Conservation (phyloP, 2,888 invertebrate genomes). For the Sipha maydis region DNA sequence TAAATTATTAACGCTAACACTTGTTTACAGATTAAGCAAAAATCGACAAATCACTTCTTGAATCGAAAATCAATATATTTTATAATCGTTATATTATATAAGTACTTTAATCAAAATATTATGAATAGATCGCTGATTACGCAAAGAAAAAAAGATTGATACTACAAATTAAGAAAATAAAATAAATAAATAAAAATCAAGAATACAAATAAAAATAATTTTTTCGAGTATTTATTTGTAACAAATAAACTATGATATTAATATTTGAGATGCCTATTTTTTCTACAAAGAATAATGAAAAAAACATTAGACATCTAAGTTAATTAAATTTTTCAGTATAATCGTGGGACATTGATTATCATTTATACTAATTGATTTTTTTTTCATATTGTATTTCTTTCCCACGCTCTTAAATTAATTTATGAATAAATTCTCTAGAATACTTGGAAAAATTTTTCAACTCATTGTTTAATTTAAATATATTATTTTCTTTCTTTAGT, state of each 20-base stretch:
- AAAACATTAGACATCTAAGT: not conserved
- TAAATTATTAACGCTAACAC: conserved; percentile 1
- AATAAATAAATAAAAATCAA: too few relatives aligned
- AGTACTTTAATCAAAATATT: too few relatives aligned
- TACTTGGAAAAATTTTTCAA: not conserved
- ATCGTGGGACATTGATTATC: not conserved
- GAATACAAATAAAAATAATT: too few relatives aligned
- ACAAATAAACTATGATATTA: too few relatives aligned
- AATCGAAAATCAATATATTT: not conserved
- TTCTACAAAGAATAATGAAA: too few relatives aligned
- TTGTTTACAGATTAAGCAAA: not conserved
- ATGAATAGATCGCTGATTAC: too few relatives aligned
- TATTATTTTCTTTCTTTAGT: not conserved
- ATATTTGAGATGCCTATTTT: too few relatives aligned
- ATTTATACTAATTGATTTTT: not conserved
- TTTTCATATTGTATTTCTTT: not conserved
- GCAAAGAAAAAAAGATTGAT: too few relatives aligned
- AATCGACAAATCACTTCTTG: not conserved
- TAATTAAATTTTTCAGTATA: not conserved
- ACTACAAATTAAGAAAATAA: too few relatives aligned
- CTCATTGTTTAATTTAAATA: not conserved
- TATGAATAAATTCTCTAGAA: not conserved
- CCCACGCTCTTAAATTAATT: not conserved
- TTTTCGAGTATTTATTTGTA: too few relatives aligned
- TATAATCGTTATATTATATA: too few relatives aligned